phyloP scores from a whole-genome alignment of 2,888 invertebrate species.

The Myopa tessellatipennis region DNA sequence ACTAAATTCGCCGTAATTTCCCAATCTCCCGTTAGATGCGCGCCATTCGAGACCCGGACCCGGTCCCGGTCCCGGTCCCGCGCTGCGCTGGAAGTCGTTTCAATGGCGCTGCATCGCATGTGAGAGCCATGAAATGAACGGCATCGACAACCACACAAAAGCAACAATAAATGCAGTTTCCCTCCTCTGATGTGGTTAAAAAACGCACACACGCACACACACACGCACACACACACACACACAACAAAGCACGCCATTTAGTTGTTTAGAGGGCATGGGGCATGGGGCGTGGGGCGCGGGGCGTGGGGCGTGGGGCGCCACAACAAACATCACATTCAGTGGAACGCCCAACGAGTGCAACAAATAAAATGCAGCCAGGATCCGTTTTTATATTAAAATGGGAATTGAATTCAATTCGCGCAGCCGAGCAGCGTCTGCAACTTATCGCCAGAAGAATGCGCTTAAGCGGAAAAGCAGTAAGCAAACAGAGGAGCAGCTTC shows the following conservation, averaged over 20 bases:
- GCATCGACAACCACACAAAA: slow-evolving; percentile 7
- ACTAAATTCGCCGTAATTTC: slow-evolving; percentile 44
- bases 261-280: not conserved
- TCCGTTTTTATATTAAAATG: slow-evolving; percentile 38
- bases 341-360: slow-evolving; percentile 15
- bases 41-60: slow-evolving; percentile 16
- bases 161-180: slow-evolving; percentile 24
- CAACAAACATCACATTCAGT: too few species aligned
- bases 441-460: slow-evolving; percentile 60
- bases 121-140: not conserved
- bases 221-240: not conserved
- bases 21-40: slow-evolving; percentile 34
- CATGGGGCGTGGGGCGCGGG: too few species aligned
- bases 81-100: slow-evolving; percentile 2
- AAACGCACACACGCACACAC: not conserved
- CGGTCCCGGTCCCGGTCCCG: not conserved
- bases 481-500: not conserved
- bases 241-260: not conserved
- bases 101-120: slow-evolving; percentile 31
- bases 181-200: slow-evolving; percentile 16
- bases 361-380: slow-evolving; percentile 36
- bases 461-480: slow-evolving; percentile 49
- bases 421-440: slow-evolving; percentile 58
- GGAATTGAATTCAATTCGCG: slow-evolving; percentile 41
- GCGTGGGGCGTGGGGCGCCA: too few species aligned